These are phyloP conservation scores for Argyresthia albistria DNA, from an alignment of 2,888 invertebrate species.

Conservation along the genomic window DNA sequence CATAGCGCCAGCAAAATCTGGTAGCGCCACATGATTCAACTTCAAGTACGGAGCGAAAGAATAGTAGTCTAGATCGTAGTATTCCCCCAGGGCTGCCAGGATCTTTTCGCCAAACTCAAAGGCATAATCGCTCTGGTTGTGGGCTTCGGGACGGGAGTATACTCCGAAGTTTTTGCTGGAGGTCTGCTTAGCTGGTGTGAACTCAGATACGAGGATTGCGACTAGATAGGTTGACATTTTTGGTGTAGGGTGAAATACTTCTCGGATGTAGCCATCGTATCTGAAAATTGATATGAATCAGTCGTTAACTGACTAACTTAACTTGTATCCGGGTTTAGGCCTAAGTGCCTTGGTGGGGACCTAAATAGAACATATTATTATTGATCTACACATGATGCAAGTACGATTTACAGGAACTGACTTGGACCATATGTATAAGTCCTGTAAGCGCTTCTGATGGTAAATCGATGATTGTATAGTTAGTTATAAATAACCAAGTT, in stretches of 20 bases:
- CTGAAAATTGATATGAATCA: too few relatives aligned
- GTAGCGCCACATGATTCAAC: constrained; percentile 83
- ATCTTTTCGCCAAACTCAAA: constrained; percentile 47
- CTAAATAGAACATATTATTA: too few relatives aligned
- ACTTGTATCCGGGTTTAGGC: too few relatives aligned
- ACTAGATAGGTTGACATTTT: constrained; percentile 78
- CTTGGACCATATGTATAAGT: too few relatives aligned
- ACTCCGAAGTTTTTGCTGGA: constrained; percentile 66
- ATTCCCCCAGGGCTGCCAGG: constrained; percentile 63
- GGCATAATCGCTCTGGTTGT: constrained; percentile 72
- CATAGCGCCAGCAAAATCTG: constrained; percentile 88
- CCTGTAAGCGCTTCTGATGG: too few relatives aligned
- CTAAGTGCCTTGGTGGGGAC: too few relatives aligned
- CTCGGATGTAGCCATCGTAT: constrained; percentile 57
- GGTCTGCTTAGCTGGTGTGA: constrained; percentile 40
- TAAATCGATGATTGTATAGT: too few relatives aligned
- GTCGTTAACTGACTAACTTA: too few relatives aligned
- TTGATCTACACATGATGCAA: too few relatives aligned
- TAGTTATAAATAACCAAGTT: too few relatives aligned
- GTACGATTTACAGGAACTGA: too few relatives aligned
- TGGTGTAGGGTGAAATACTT: constrained; percentile 63
- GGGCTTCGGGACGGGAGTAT: constrained; percentile 71
- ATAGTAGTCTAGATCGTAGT: constrained; percentile 65
- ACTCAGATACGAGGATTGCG: constrained; percentile 78
- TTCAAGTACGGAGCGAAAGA: constrained; percentile 54